Conservation (phyloP, 2,113 vertebrate genomes). For the Eurypyga helias region DNA sequence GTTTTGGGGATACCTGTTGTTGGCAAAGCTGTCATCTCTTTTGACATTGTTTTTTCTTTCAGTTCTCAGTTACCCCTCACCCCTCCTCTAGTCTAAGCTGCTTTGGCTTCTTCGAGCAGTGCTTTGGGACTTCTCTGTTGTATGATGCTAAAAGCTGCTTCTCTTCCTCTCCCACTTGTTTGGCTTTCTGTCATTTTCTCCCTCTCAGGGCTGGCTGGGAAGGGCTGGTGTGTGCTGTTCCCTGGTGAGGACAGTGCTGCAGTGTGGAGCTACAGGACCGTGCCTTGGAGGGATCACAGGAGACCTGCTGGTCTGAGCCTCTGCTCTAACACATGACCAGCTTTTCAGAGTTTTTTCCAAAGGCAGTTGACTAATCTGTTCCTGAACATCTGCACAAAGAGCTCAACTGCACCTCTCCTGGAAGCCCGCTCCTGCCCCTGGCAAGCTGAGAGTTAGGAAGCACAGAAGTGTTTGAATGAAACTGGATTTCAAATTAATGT, state of each 20-base stretch:
- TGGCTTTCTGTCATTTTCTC: background rate
- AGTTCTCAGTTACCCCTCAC: background rate
- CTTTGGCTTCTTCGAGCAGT: background rate
- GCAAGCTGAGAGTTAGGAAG: background rate
- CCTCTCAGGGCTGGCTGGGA: background rate
- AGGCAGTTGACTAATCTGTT: accelerated
- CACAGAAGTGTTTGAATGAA: background rate
- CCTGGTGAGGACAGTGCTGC: too few relatives aligned
- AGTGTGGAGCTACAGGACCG: accelerated
- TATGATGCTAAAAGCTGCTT: background rate
- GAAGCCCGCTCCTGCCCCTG: background rate
- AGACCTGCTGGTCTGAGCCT: background rate
- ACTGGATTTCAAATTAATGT: background rate
- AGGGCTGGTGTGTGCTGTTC: too few relatives aligned
- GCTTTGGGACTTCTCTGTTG: background rate
- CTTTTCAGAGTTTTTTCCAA: background rate
- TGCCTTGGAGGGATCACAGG: background rate
- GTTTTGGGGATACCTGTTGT: background rate
- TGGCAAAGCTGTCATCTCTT: background rate
- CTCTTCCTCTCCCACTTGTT: background rate
- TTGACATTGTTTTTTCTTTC: background rate
- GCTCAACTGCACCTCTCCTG: background rate
- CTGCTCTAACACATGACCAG: background rate
- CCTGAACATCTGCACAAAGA: background rate
- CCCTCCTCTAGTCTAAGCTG: background rate